Conservation (phyloP, 2,888 invertebrate species). For the Thymelicus acteon region DNA sequence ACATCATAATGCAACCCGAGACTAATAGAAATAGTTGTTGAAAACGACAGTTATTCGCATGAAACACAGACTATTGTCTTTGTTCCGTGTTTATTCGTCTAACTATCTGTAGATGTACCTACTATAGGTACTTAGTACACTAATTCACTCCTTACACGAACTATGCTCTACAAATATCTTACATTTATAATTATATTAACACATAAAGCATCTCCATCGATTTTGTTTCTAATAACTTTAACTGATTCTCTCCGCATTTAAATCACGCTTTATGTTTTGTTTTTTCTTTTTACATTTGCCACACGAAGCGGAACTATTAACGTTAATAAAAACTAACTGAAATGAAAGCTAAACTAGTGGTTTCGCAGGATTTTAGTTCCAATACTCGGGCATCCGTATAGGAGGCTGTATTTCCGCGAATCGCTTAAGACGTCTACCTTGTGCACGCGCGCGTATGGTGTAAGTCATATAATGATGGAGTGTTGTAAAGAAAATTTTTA, state of each 20-base stretch:
- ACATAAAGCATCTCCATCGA: neutral
- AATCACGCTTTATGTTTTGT: neutral
- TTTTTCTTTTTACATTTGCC: neutral
- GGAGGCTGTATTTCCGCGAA: constrained; percentile 21
- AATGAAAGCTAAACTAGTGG: constrained; percentile 6
- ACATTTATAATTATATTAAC: too few relatives aligned
- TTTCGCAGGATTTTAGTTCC: constrained; percentile 10
- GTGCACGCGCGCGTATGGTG: constrained; percentile 25
- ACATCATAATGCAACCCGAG: too few relatives aligned
- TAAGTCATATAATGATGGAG: neutral
- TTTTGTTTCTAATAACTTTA: neutral
- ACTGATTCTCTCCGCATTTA: neutral
- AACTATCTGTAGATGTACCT: too few relatives aligned
- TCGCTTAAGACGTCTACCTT: constrained; percentile 25
- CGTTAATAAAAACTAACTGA: neutral
- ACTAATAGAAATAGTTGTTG: too few relatives aligned
- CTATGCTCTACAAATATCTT: too few relatives aligned
- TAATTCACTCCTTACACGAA: too few relatives aligned
- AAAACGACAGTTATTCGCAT: too few relatives aligned
- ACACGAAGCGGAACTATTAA: constrained; percentile 10
- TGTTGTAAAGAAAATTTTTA: neutral
- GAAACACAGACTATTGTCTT: too few relatives aligned
- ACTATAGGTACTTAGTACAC: too few relatives aligned
- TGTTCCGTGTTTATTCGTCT: too few relatives aligned
- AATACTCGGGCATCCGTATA: constrained; percentile 6